Percentiles rank a stretch among this genome's conserved stretches.
phyloP scores from a whole-genome alignment of 2,797 vertebrate genomes.

The Poecilia wingei region DNA sequence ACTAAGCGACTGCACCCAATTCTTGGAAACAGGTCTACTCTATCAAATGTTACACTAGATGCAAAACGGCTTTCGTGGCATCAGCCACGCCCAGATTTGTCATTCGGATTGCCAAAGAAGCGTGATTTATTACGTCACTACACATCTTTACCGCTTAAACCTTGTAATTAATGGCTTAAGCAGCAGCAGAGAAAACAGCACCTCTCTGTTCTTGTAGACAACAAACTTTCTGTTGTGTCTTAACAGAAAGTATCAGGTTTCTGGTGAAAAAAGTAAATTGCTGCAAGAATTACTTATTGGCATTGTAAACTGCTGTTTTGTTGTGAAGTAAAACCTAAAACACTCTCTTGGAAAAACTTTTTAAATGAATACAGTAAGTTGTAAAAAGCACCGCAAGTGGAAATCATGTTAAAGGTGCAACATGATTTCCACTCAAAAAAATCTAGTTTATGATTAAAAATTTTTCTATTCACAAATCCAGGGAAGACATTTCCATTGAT shows the following conservation, averaged over 20 bases:
- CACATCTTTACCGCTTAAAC: background rate
- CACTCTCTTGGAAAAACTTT: background rate
- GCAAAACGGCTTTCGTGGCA: background rate
- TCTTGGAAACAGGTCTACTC: background rate
- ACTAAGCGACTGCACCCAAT: background rate
- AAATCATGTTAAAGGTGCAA: background rate
- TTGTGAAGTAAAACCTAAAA: background rate
- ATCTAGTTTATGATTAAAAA: background rate
- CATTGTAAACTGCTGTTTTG: slow-evolving; percentile 16
- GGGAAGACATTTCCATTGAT: background rate
- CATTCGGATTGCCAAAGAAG: background rate
- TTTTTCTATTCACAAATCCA: slow-evolving; percentile 10
- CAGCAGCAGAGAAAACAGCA: background rate
- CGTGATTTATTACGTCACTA: background rate
- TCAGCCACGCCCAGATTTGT: background rate
- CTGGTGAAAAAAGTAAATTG: background rate
- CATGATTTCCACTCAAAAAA: background rate
- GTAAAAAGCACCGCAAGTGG: background rate
- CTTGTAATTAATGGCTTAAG: background rate
- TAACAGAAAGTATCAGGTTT: too few species aligned
- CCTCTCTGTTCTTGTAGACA: background rate
- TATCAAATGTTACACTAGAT: background rate
- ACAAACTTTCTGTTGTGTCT: too few species aligned
- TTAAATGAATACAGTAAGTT: background rate
- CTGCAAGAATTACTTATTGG: background rate